Evolutionary conservation across 2,888 invertebrate genomes (phyloP).

Genomic region (Scaptodrosophila latifasciaeformis): DNA sequence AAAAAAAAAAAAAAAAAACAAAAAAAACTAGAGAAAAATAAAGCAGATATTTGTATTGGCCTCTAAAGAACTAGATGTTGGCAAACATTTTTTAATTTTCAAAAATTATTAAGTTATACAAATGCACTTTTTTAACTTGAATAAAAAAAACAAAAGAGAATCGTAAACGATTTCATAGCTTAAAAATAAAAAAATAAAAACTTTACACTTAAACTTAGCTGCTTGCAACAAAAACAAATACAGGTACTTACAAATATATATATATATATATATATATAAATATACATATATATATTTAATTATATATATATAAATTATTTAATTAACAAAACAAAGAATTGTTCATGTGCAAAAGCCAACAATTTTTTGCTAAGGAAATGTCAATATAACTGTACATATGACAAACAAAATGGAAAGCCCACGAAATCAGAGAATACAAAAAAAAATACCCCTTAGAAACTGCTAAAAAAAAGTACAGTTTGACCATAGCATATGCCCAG

Average conservation of each 20-base stretch:
- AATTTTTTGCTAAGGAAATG: slow-evolving; percentile 49
- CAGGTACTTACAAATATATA: slow-evolving; percentile 66
- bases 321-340: background rate
- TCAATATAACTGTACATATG: slow-evolving; percentile 24
- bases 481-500: no score
- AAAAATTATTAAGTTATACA: slow-evolving; percentile 24
- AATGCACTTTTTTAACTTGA: slow-evolving; percentile 22
- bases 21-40: slow-evolving; percentile 21
- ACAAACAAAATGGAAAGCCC: no score
- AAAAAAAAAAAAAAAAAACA: slow-evolving; percentile 15
- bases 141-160: slow-evolving; percentile 30
- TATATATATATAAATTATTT: slow-evolving; percentile 15
- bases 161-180: slow-evolving; percentile 62
- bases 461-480: slow-evolving; percentile 54
- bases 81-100: slow-evolving; percentile 21
- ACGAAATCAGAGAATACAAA: no score
- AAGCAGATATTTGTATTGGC: slow-evolving; percentile 37
- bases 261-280: slow-evolving; percentile 35
- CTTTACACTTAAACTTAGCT: slow-evolving; percentile 67
- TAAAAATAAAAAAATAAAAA: slow-evolving; percentile 36
- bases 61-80: slow-evolving; percentile 17
- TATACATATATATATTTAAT: slow-evolving; percentile 24
- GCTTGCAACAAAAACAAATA: slow-evolving; percentile 68
- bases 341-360: slow-evolving; percentile 30
- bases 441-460: slow-evolving; percentile 13